Percentiles rank a stretch among this genome's conserved stretches.
These are phyloP conservation scores for Chrysopa pallens DNA, from an alignment of 1,140 invertebrate genomes.

Conservation along the genomic window DNA sequence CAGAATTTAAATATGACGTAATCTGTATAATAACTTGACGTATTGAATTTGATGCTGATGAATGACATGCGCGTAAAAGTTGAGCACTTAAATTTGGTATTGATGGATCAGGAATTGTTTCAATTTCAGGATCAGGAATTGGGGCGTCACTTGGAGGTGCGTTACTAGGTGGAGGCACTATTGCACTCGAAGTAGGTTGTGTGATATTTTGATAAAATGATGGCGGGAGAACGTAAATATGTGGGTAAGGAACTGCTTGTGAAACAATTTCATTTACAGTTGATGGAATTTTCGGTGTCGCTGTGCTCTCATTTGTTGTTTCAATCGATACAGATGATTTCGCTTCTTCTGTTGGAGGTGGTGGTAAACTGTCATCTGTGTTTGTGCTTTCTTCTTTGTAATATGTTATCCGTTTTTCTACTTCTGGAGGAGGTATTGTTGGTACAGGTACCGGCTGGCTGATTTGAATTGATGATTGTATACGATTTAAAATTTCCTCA, in stretches of 20 bases:
- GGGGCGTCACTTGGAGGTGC: constrained; percentile 10
- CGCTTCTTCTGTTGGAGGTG: not conserved
- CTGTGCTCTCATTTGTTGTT: constrained; percentile 3
- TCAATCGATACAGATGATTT: not conserved
- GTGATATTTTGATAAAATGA: constrained; percentile 22
- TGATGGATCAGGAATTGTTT: constrained; percentile 24
- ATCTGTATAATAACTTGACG: constrained; percentile 44
- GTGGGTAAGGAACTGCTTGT: not conserved
- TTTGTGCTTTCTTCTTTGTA: not conserved
- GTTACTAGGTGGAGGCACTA: constrained; percentile 14
- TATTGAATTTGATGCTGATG: constrained; percentile 38
- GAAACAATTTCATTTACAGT: not conserved
- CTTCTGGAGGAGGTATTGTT: constrained; percentile 5
- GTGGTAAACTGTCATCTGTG: not conserved
- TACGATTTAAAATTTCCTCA: constrained; percentile 27
- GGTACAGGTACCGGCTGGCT: constrained; percentile 10
- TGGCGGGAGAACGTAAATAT: constrained; percentile 12
- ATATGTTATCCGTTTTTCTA: constrained; percentile 2
- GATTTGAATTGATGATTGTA: constrained; percentile 5
- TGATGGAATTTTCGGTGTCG: not conserved
- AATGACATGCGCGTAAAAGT: constrained; percentile 40
- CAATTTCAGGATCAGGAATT: constrained; percentile 8
- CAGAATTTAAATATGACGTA: constrained; percentile 23
- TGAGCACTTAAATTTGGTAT: constrained; percentile 43
- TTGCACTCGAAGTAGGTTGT: constrained; percentile 20